A percentile compares a stretch with the other conserved stretches of the same genome.
phyloP scores from a whole-genome alignment of 2,113 vertebrate genomes.

The Bombycilla garrulus region DNA sequence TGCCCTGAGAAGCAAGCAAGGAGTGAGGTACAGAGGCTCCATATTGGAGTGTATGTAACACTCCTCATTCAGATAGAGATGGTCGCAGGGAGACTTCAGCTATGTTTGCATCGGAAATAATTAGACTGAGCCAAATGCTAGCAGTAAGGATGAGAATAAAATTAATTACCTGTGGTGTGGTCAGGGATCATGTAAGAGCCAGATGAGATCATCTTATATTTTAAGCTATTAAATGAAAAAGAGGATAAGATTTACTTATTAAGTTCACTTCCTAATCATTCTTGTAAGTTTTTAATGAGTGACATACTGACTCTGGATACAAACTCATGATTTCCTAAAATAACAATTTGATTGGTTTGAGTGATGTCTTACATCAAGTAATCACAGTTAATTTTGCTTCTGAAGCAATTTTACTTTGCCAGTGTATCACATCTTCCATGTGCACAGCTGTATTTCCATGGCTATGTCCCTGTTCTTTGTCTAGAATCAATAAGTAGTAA shows the following conservation, averaged over 20 bases:
- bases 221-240: conserved; percentile 76
- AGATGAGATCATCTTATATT: conserved; percentile 71
- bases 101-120: background rate
- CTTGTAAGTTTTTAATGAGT: conserved; percentile 82
- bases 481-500: background rate
- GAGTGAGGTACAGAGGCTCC: background rate
- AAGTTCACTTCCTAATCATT: conserved; percentile 83
- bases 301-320: conserved; percentile 82
- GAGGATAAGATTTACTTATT: conserved; percentile 79
- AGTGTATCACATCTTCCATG: conserved; percentile 67
- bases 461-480: conserved; percentile 58
- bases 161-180: conserved; percentile 39
- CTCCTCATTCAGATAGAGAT: background rate
- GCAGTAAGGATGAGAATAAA: conserved; percentile 13
- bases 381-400: conserved; percentile 81
- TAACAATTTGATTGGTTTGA: conserved; percentile 86
- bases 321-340: conserved; percentile 86
- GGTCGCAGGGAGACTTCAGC: background rate
- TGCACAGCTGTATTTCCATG: conserved; percentile 57
- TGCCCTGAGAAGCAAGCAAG: background rate
- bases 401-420: conserved; percentile 77
- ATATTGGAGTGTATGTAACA: background rate
- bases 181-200: conserved; percentile 58
- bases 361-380: conserved; percentile 83
- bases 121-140: no score